A percentile compares a stretch with the other conserved stretches of the same genome.
These are phyloP conservation scores for Spongilla lacustris DNA, from an alignment of 37 sponge, comb jelly and placozoan species.

Conservation along the genomic window DNA sequence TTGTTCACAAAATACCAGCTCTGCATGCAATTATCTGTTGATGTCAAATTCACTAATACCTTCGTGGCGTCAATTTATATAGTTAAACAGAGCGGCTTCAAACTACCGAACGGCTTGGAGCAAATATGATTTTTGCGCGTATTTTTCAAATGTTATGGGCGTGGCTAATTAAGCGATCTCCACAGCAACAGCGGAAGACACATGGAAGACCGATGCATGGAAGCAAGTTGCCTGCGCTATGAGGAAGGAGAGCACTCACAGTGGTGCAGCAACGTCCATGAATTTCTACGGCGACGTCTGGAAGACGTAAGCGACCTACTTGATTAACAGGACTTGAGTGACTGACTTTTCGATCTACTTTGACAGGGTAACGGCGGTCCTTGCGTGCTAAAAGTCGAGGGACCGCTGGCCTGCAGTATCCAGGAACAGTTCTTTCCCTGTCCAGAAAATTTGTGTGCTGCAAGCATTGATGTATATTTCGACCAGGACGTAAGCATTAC, in stretches of 20 bases:
- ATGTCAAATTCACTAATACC: no score
- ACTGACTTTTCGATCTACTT: neutral
- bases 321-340: neutral
- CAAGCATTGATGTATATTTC: neutral
- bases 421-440: neutral
- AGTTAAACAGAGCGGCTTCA: no score
- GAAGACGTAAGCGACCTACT: neutral
- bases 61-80: no score
- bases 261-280: neutral
- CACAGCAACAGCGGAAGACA: neutral
- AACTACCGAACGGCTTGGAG: no score
- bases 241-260: neutral
- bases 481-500: neutral
- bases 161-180: neutral
- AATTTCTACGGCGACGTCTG: neutral
- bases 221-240: neutral
- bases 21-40: no score
- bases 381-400: neutral
- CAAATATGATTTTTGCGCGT: neutral
- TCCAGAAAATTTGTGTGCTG: neutral
- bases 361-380: neutral
- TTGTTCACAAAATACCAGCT: no score
- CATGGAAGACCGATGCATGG: neutral
- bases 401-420: neutral
- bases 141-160: neutral